Evolutionary conservation across 2,797 vertebrate species (phyloP).

Genomic region (Coregonus suidteri): DNA sequence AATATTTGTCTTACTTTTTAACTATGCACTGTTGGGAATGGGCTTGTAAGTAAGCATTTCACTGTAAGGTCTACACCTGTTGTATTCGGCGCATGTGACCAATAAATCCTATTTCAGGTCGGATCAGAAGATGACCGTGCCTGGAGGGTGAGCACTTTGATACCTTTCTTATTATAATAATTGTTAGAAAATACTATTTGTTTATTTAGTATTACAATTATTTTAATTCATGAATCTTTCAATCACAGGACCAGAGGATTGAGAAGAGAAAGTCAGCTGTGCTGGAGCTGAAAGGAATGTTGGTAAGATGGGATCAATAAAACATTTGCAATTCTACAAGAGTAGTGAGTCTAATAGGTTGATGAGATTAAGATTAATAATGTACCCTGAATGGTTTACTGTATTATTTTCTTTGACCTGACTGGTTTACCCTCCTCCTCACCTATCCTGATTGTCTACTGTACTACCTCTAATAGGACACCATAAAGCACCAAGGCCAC

Average conservation of each 20-base stretch:
- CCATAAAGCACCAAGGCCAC: slow-evolving; percentile 51
- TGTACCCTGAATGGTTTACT: slow-evolving; percentile 8
- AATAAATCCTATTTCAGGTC: slow-evolving; percentile 21
- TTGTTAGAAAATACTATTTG: background rate
- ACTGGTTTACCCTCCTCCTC: background rate
- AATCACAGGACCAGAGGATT: slow-evolving; percentile 58
- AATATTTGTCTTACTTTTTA: too few relatives aligned
- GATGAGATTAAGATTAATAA: background rate
- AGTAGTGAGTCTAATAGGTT: background rate
- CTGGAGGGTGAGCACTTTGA: slow-evolving; percentile 65
- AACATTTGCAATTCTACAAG: background rate
- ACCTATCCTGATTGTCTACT: background rate
- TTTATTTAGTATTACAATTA: background rate
- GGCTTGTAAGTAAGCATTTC: too few relatives aligned
- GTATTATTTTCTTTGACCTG: background rate
- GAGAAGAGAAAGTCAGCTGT: slow-evolving; percentile 76
- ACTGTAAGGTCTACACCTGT: too few relatives aligned
- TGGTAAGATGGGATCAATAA: slow-evolving; percentile 67
- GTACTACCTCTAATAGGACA: slow-evolving; percentile 56
- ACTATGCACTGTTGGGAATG: too few relatives aligned
- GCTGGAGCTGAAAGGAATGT: slow-evolving; percentile 77
- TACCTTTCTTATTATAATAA: background rate
- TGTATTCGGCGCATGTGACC: too few relatives aligned
- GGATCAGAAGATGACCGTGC: slow-evolving; percentile 65
- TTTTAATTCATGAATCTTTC: background rate